Base-by-base conservation (phyloP, 2,797 vertebrate genomes). In the Leontopithecus rosalia region DNA sequence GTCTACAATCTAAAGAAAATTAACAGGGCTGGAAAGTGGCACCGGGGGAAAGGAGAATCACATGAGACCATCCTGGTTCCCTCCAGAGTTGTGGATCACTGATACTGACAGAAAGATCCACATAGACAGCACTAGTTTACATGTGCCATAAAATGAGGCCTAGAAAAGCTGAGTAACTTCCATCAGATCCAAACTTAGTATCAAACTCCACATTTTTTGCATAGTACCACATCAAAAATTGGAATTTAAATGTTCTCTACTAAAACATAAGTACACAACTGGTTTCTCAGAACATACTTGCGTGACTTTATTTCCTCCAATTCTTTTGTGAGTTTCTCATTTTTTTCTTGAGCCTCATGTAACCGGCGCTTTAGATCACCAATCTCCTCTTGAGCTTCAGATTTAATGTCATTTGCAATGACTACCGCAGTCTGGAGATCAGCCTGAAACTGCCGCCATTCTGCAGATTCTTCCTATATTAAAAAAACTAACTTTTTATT, bases 381-480 rank as follows among this genome's bases (percentile, higher is more conserved):
- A 22, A 99, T 99, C 98, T 99, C 99, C 79, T 99, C 99, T 98
- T 99, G 99, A 0, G 99, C 99, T 98, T 99, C 99, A 0, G 99
- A 99, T 96, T 99, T 99, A 89, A 99, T 99, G 84, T 99, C 99
- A 12, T 99, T 99, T 28, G 99, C 99, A 55, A 99, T 99, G 75
- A 99, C 99, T 75, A 99, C 99, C 0, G 99, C 99, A 0, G 99
- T 99, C 98, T 99, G 99, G 75, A 99, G 99, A 94, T 99, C 99
- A 26, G 99, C 99, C 97, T 99, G 99, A 98, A 99, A 99, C 98
- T 99, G 99, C 86, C 99, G 99, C 99, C 99, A 99, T 83, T 99
- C 99, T 2, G 99, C 99, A 1, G 99, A 99, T 97, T 99, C 99
- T 98, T 99, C 99, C 99, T 99, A 39, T 4, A 26, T 81, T 79